A percentile compares a stretch with the other conserved stretches of the same genome.
Evolutionary conservation across 1,140 invertebrate species (phyloP).

Genomic region (Drosophila pseudoobscura): DNA sequence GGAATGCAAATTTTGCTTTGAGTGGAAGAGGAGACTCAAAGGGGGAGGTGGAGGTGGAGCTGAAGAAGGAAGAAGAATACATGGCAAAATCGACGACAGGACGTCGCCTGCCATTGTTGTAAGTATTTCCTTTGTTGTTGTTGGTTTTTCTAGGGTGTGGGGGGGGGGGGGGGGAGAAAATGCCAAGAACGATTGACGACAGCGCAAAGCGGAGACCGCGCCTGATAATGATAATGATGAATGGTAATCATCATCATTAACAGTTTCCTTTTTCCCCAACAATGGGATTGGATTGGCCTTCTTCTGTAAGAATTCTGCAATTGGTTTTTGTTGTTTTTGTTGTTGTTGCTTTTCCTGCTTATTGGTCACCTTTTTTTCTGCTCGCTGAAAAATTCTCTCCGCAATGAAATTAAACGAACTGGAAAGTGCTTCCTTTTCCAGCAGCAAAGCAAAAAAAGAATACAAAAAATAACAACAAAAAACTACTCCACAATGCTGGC

Average conservation of each 20-base stretch:
- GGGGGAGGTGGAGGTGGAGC: not conserved
- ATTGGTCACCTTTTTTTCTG: slow-evolving; percentile 18
- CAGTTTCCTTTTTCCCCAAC: slow-evolving; percentile 46
- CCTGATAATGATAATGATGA: slow-evolving; percentile 17
- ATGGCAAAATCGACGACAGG: slow-evolving; percentile 35
- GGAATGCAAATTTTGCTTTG: slow-evolving; percentile 34
- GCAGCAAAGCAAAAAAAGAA: slow-evolving; percentile 14
- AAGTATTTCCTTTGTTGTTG: not conserved
- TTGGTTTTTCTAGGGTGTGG: not conserved
- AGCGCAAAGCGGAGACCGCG: slow-evolving; percentile 18
- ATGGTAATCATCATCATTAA: slow-evolving; percentile 54
- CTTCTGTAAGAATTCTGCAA: slow-evolving; percentile 23
- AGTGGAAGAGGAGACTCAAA: not conserved
- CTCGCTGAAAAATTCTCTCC: slow-evolving; percentile 59
- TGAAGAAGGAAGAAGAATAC: slow-evolving; percentile 1
- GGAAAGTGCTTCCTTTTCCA: slow-evolving; percentile 74
- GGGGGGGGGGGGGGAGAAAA: slow-evolving; percentile 1
- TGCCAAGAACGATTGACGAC: slow-evolving; percentile 40
- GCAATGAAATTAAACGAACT: slow-evolving; percentile 71
- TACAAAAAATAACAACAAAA: slow-evolving; percentile 3
- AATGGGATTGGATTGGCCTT: slow-evolving; percentile 42
- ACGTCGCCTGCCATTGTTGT: slow-evolving; percentile 28
- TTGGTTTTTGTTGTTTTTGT: not conserved
- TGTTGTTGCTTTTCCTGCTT: slow-evolving; percentile 21
- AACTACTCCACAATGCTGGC: slow-evolving; percentile 44